These are phyloP conservation scores for Acanthoscelides obtectus DNA, from an alignment of 2,888 invertebrate species.

Conservation along the genomic window DNA sequence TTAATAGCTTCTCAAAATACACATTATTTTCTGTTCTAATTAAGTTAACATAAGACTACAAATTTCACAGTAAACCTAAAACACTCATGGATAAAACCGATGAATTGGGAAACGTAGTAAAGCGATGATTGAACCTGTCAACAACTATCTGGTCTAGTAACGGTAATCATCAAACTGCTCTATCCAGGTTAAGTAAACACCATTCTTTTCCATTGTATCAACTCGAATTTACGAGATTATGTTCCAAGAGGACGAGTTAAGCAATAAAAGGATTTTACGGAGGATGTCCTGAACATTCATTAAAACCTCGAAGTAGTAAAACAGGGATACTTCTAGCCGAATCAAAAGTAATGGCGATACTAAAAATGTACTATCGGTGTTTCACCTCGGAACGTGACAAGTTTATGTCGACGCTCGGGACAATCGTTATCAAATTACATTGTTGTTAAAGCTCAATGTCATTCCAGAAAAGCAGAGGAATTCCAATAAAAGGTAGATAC, in stretches of 20 bases:
- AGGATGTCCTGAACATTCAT: neutral
- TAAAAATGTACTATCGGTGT: neutral
- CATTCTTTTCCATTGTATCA: neutral
- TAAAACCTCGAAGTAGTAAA: neutral
- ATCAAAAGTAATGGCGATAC: neutral
- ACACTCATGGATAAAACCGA: no score
- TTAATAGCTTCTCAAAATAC: no score
- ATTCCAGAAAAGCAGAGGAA: neutral
- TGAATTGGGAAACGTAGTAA: no score
- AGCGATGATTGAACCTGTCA: no score
- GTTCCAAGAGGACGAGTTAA: neutral
- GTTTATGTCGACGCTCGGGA: neutral
- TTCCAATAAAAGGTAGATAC: no score
- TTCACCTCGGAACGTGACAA: neutral
- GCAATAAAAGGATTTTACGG: neutral
- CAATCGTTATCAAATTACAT: neutral
- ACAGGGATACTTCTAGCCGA: neutral
- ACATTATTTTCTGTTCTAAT: no score
- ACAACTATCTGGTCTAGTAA: no score
- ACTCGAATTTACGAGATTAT: neutral
- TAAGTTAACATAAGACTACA: no score
- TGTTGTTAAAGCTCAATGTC: neutral
- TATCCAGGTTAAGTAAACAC: neutral
- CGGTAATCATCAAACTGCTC: neutral
- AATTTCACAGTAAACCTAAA: no score